Conservation (phyloP, 2,113 vertebrate species). For the Caloenas nicobarica region DNA sequence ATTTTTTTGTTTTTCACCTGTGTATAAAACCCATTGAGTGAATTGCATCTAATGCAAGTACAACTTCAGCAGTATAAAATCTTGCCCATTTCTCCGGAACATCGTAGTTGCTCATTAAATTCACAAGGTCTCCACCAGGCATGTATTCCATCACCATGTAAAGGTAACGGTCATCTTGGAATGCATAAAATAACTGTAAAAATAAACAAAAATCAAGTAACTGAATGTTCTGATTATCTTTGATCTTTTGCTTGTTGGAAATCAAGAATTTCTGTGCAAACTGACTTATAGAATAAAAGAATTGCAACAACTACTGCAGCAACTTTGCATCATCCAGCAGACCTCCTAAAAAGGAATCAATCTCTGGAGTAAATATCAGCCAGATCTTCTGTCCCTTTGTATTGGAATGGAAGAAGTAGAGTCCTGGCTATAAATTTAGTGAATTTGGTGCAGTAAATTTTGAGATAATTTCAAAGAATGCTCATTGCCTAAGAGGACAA, state of each 20-base stretch:
- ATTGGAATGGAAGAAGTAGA: not conserved
- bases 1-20: constrained; percentile 78
- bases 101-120: constrained; percentile 99
- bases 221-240: not conserved
- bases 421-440: not conserved
- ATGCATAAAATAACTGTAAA: constrained; percentile 93
- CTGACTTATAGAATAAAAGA: not conserved
- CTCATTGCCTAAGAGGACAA: not conserved
- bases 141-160: constrained; percentile 99
- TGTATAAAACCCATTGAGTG: constrained; percentile 99
- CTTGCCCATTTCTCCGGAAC: constrained; percentile 98
- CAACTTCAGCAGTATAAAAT: constrained; percentile 98
- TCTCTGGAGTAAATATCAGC: not conserved
- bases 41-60: constrained; percentile 96
- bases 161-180: constrained; percentile 98
- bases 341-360: not conserved
- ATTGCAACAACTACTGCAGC: not conserved
- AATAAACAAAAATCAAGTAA: not conserved
- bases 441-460: not conserved
- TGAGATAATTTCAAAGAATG: not conserved
- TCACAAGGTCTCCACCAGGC: constrained; percentile 97
- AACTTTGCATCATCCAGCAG: not conserved
- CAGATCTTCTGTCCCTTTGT: not conserved
- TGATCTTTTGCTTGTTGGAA: not conserved
- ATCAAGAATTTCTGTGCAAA: not conserved